Base-by-base conservation (phyloP, 2,113 vertebrate species). In the Porphyrio hochstetteri region DNA sequence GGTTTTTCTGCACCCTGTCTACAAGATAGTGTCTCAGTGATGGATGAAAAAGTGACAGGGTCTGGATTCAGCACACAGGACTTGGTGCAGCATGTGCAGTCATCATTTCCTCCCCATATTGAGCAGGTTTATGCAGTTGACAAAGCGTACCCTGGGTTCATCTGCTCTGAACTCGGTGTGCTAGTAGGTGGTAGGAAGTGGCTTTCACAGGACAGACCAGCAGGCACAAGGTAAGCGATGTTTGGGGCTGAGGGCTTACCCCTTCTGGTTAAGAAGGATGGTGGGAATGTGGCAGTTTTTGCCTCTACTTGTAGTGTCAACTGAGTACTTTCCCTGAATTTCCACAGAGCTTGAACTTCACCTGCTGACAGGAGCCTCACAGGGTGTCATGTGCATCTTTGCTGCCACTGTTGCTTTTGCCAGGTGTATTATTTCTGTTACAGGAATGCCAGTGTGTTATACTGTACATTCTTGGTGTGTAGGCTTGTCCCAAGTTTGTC, bases 71-170 rank as follows among this genome's bases (percentile, higher is more conserved):
- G 40, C 2, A 0, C 6, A 9, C 61, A 21, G 56, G 16, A 46
- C 24, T 35, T 19, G 0, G 0, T 33, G 87, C 50, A 56, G 53
- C 11, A 0, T 10, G 9, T 1, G 2, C 0, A 3, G 21, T 33
- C 42, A 38, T 61, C 36, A 0, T 52, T 86, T 67, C 36, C 21
- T 60, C 7, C 50, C 0, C 0, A 0, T 25, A 5, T 24, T 29
- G 2, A 53, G 40, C 44, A 25, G 44, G 10, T 46, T 46, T 38
- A 1, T 56, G 44, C 23, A 18, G 42, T 1, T 74, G 60, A 9
- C 10, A 11, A 23, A 44, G 61, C 0, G 7, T 52, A 38, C 4
- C 40, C 69, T 35, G 3, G 35, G 28, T 84, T 42, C 7, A 4
- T 31, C 56, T 35, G 9, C 23, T 0, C 31, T 25, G 16, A 40